Evolutionary conservation across 2,797 vertebrate species (phyloP).

Genomic region (Hippoglossus hippoglossus): DNA sequence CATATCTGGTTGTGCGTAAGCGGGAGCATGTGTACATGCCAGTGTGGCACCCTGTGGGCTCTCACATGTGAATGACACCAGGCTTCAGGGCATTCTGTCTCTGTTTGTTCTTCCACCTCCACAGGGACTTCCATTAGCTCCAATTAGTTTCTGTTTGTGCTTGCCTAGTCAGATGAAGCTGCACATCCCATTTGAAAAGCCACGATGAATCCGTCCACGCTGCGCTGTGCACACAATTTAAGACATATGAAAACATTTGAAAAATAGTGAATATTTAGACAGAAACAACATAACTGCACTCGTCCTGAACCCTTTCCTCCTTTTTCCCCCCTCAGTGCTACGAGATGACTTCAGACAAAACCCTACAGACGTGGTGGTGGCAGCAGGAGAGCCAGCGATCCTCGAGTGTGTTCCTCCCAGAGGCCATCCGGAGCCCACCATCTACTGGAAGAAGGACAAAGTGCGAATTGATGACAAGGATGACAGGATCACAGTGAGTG

Average conservation of each 20-base stretch:
- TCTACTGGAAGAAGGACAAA: constrained; percentile 99
- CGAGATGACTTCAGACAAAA: constrained; percentile 98
- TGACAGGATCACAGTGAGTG: constrained; percentile 92
- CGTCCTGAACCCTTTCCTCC: constrained; percentile 7
- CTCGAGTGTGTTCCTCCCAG: constrained; percentile 96
- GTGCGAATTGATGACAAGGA: constrained; percentile 94
- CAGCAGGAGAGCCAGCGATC: constrained; percentile 96
- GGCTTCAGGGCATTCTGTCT: constrained; percentile 77
- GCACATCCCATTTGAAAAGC: constrained; percentile 58
- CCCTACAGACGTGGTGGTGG: constrained; percentile 96
- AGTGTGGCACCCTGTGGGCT: constrained; percentile 52
- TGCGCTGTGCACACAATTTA: constrained; percentile 11
- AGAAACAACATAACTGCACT: not conserved
- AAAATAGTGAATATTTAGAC: not conserved
- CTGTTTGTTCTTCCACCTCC: constrained; percentile 81
- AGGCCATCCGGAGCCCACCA: constrained; percentile 97
- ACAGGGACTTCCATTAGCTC: constrained; percentile 80
- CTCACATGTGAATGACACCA: constrained; percentile 80
- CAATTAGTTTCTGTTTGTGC: constrained; percentile 79
- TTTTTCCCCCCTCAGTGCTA: constrained; percentile 85
- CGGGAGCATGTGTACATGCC: constrained; percentile 41
- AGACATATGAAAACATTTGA: not conserved
- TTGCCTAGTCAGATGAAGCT: constrained; percentile 69
- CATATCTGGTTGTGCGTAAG: constrained; percentile 32
- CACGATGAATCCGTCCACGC: constrained; percentile 27